Evolutionary conservation across 1,140 invertebrate genomes (phyloP).

Genomic region (Helicorthomorpha holstii): DNA sequence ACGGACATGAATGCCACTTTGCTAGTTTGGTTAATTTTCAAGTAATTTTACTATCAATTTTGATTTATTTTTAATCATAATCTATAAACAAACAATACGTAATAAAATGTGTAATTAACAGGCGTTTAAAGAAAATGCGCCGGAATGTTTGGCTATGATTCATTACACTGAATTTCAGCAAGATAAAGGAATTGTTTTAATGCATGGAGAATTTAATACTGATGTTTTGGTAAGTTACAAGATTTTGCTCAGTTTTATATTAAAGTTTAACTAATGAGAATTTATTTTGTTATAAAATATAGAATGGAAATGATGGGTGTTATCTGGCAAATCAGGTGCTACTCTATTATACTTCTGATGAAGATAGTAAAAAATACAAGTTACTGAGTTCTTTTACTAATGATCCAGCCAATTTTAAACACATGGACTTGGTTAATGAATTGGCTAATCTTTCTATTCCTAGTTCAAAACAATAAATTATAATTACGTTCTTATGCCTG

Average conservation of each 20-base stretch:
- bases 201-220: constrained; percentile 73
- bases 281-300: constrained; percentile 9
- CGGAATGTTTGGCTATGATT: constrained; percentile 64
- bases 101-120: constrained; percentile 22
- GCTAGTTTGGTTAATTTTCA: constrained; percentile 73
- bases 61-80: neutral
- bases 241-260: constrained; percentile 1
- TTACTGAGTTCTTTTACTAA: constrained; percentile 52
- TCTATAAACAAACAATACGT: neutral
- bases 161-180: constrained; percentile 63
- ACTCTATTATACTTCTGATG: constrained; percentile 52
- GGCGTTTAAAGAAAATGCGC: constrained; percentile 77
- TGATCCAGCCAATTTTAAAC: constrained; percentile 55
- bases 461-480: no score
- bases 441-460: constrained; percentile 60
- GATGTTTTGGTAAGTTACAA: constrained; percentile 39
- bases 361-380: constrained; percentile 39
- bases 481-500: no score
- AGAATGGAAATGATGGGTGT: constrained; percentile 55
- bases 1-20: constrained; percentile 58
- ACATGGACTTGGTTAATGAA: constrained; percentile 62
- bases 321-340: constrained; percentile 71
- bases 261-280: neutral
- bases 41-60: constrained; percentile 24
- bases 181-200: constrained; percentile 58